Evolutionary conservation across 2,113 vertebrate species (phyloP).

Genomic region (Pelusios castaneus): DNA sequence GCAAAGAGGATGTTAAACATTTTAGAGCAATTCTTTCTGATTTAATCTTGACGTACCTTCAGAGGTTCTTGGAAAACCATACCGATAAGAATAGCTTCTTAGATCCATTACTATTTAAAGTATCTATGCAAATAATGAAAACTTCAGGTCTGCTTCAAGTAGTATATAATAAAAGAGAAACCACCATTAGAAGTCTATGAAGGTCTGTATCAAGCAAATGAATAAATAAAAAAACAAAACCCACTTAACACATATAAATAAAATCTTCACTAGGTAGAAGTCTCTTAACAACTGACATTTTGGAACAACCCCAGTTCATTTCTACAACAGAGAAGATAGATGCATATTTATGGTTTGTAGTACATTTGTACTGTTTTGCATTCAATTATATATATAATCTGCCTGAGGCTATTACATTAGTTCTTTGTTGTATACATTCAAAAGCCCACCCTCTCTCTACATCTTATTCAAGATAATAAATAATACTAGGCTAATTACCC

Average conservation of each 20-base stretch:
- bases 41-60: not conserved
- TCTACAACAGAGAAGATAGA: constrained; percentile 28
- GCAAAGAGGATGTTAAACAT: not conserved
- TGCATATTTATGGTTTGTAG: constrained; percentile 19
- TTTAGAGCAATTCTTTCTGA: not conserved
- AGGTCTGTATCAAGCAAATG: not conserved
- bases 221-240: constrained; percentile 13
- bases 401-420: constrained; percentile 34
- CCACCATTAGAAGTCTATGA: not conserved
- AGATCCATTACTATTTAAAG: not conserved
- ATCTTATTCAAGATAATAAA: not conserved
- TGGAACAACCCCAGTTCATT: constrained; percentile 18
- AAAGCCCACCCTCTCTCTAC: not conserved
- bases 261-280: not conserved
- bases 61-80: not conserved
- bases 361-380: constrained; percentile 21
- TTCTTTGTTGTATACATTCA: constrained; percentile 37
- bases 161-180: not conserved
- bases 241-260: not conserved
- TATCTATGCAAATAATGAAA: not conserved
- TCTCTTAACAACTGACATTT: not conserved
- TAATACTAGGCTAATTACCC: constrained; percentile 24
- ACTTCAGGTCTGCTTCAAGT: not conserved
- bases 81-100: not conserved
- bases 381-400: constrained; percentile 37